phyloP scores from a whole-genome alignment of 2,888 invertebrate genomes.

The Andrena hattorfiana region DNA sequence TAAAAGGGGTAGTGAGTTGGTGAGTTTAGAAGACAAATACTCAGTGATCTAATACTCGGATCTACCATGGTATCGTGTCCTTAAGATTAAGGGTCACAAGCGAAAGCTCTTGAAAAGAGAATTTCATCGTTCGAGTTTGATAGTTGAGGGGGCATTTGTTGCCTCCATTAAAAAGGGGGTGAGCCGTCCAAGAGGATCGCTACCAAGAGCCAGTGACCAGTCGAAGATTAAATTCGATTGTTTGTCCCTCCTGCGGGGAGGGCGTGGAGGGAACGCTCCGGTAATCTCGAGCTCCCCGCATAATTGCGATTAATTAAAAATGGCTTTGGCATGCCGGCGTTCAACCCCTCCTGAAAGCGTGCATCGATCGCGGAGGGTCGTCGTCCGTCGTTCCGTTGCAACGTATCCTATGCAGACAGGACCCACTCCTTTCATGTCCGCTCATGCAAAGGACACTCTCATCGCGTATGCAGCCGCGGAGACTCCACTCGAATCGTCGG shows the following conservation, averaged over 20 bases:
- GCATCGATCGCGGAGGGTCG: conserved; percentile 75
- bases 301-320: conserved; percentile 75
- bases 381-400: conserved; percentile 71
- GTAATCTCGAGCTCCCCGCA: conserved; percentile 41
- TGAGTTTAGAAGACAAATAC: too few relatives aligned
- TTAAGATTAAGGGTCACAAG: too few relatives aligned
- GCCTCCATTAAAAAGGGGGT: not conserved
- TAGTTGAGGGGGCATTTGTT: too few relatives aligned
- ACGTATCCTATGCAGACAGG: conserved; percentile 65
- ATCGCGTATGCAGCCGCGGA: conserved; percentile 60
- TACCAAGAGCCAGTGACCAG: not conserved
- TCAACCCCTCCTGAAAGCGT: conserved; percentile 59
- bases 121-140: too few relatives aligned
- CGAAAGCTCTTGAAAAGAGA: too few relatives aligned
- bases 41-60: too few relatives aligned
- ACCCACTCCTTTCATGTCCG: conserved; percentile 66
- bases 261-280: not conserved
- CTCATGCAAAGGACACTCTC: conserved; percentile 66
- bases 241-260: conserved; percentile 1
- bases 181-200: not conserved
- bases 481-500: conserved; percentile 56
- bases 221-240: conserved; percentile 50
- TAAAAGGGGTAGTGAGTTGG: too few relatives aligned
- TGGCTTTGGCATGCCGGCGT: conserved; percentile 59
- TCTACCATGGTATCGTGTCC: too few relatives aligned